These are phyloP conservation scores for Onychomys torridus DNA, from an alignment of 2,797 vertebrate species.

Conservation along the genomic window DNA sequence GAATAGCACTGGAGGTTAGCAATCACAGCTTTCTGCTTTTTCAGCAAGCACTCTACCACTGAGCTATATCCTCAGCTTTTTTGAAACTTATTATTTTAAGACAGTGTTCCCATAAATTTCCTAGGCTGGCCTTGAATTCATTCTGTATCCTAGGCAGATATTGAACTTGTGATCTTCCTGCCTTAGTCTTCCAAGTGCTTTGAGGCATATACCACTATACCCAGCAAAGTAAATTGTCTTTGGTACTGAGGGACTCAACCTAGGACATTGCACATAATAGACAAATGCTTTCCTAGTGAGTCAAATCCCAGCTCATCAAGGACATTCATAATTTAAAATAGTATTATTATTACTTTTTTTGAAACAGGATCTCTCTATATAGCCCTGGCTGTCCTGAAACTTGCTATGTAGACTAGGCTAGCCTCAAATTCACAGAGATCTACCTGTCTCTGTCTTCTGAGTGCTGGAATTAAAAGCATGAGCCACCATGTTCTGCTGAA, in stretches of 20 bases:
- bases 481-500: background rate
- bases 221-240: background rate
- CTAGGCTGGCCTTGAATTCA: background rate
- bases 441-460: background rate
- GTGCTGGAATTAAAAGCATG: background rate
- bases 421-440: background rate
- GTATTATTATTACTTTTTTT: background rate
- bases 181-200: background rate
- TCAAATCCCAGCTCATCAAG: background rate
- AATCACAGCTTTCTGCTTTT: background rate
- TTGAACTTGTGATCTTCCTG: background rate
- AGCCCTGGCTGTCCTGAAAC: background rate
- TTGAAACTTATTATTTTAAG: background rate
- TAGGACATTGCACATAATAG: background rate
- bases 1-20: background rate
- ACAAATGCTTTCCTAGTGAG: background rate
- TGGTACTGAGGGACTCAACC: no score
- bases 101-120: background rate
- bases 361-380: background rate
- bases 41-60: background rate
- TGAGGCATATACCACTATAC: background rate
- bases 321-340: background rate
- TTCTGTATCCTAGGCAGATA: background rate
- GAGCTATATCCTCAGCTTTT: background rate
- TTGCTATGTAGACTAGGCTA: background rate